phyloP scores from a whole-genome alignment of 2,113 vertebrate genomes.

The Oryzias celebensis region DNA sequence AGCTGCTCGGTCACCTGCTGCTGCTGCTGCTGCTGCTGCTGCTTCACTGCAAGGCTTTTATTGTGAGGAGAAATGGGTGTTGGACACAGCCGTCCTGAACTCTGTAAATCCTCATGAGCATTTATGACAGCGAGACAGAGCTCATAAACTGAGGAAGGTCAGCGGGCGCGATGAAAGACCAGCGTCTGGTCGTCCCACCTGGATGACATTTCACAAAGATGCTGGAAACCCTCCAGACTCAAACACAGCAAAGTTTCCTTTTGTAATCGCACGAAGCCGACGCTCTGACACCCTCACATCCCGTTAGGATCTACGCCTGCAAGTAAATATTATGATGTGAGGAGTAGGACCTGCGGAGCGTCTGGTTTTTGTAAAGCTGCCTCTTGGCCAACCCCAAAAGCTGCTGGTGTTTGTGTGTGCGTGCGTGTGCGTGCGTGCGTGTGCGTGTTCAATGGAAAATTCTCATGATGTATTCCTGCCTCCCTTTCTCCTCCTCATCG shows the following conservation, averaged over 20 bases:
- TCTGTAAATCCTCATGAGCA: too few relatives aligned
- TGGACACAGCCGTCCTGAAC: too few relatives aligned
- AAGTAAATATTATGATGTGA: constrained; percentile 40
- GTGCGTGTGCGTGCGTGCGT: constrained; percentile 20
- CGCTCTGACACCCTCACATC: constrained; percentile 2
- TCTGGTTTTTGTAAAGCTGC: constrained; percentile 40
- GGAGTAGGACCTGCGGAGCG: constrained; percentile 15
- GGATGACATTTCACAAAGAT: too few relatives aligned
- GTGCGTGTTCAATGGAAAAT: constrained; percentile 74
- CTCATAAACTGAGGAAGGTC: too few relatives aligned
- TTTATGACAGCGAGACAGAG: too few relatives aligned
- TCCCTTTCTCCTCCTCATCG: constrained; percentile 55
- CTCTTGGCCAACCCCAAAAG: constrained; percentile 6
- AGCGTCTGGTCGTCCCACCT: too few relatives aligned
- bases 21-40: too few relatives aligned
- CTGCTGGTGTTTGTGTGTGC: neutral
- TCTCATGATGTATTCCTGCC: constrained; percentile 75
- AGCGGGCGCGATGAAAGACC: too few relatives aligned
- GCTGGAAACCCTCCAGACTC: too few relatives aligned
- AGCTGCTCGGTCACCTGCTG: too few relatives aligned
- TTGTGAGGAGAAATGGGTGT: too few relatives aligned
- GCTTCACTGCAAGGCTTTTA: too few relatives aligned
- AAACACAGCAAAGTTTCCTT: neutral
- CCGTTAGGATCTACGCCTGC: constrained; percentile 9
- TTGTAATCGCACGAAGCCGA: neutral